Evolutionary conservation across 2,888 invertebrate genomes (phyloP).

Genomic region (Busseola fusca): DNA sequence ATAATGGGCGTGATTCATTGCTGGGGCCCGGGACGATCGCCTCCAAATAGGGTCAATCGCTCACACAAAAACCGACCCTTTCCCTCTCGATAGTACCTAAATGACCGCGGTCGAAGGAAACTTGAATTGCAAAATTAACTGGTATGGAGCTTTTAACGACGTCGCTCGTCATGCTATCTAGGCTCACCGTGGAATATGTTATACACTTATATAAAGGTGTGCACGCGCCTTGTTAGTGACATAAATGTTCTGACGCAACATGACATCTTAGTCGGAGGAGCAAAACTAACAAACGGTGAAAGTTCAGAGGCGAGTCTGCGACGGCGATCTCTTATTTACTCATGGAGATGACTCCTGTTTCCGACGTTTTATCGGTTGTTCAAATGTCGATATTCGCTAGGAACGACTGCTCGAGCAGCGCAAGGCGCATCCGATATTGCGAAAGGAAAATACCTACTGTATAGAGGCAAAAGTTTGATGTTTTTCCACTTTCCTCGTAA

Average conservation of each 20-base stretch:
- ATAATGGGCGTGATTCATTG: constrained; percentile 68
- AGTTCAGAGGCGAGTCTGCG: constrained; percentile 73
- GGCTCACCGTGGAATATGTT: constrained; percentile 48
- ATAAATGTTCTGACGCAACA: constrained; percentile 75
- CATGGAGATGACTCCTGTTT: constrained; percentile 45
- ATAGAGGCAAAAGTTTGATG: constrained; percentile 55
- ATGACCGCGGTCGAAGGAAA: constrained; percentile 37
- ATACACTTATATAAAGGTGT: constrained; percentile 68
- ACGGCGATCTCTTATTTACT: constrained; percentile 52
- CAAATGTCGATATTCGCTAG: constrained; percentile 46
- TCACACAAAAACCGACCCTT: constrained; percentile 57
- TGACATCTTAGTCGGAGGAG: constrained; percentile 74
- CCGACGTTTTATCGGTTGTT: constrained; percentile 50
- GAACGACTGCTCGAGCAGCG: constrained; percentile 15
- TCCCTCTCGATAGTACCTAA: constrained; percentile 13
- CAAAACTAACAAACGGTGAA: constrained; percentile 84
- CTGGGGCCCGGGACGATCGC: constrained; percentile 49
- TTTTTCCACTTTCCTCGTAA: constrained; percentile 71
- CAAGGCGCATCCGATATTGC: constrained; percentile 52
- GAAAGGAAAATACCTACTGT: constrained; percentile 55
- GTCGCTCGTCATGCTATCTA: constrained; percentile 32
- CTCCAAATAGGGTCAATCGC: constrained; percentile 64
- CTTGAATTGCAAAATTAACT: constrained; percentile 38
- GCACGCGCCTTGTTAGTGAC: constrained; percentile 70
- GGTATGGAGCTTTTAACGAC: constrained; percentile 24